phyloP scores from a whole-genome alignment of 2,113 vertebrate species.

The Aptenodytes patagonicus region DNA sequence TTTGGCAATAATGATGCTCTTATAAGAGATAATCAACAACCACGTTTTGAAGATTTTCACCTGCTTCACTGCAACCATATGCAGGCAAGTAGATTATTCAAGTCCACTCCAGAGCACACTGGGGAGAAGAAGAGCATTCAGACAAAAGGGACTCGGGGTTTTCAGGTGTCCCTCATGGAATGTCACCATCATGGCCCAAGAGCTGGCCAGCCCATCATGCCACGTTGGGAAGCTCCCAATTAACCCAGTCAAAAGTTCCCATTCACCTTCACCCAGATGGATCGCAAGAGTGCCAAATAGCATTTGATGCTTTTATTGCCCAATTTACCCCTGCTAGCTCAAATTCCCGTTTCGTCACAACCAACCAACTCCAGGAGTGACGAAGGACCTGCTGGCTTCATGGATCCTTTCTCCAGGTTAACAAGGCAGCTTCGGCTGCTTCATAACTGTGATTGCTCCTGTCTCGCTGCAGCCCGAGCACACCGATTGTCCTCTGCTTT shows the following conservation, averaged over 20 bases:
- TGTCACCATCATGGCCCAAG: not conserved
- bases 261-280: not conserved
- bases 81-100: not conserved
- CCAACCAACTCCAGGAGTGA: not conserved
- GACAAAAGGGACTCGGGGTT: not conserved
- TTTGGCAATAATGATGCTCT: not conserved
- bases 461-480: accelerated
- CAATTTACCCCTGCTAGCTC: not conserved
- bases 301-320: not conserved
- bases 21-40: too few relatives aligned
- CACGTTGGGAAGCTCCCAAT: not conserved
- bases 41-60: not conserved
- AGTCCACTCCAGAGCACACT: not conserved
- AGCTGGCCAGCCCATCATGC: not conserved
- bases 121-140: not conserved
- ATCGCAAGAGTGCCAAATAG: not conserved
- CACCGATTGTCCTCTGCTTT: not conserved
- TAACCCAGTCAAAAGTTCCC: not conserved
- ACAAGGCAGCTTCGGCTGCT: not conserved
- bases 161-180: not conserved
- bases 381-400: not conserved
- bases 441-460: not conserved
- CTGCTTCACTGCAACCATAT: not conserved
- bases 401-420: not conserved
- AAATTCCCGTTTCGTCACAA: not conserved